Evolutionary conservation across 2,888 invertebrate genomes (phyloP).

Genomic region (Calameuta idolon): DNA sequence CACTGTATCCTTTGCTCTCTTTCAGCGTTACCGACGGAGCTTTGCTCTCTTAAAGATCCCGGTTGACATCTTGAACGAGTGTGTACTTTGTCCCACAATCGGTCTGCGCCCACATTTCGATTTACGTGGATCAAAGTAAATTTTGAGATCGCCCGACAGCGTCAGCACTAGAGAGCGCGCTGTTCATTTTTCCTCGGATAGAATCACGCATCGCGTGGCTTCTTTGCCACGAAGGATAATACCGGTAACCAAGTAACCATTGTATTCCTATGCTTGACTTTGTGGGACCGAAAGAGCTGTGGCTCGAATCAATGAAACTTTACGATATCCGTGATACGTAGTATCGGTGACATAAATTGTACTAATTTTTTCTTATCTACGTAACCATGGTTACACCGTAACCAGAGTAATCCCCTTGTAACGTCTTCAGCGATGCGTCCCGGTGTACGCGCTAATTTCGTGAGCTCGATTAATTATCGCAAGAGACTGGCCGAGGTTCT

Average conservation of each 20-base stretch:
- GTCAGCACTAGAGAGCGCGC: not conserved
- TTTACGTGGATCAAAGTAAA: not conserved
- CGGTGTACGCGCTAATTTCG: conserved; percentile 14
- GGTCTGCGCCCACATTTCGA: not conserved
- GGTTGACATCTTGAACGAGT: not conserved
- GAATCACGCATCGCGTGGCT: not conserved
- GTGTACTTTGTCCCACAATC: not conserved
- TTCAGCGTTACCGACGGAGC: no score
- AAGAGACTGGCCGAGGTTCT: conserved; percentile 22
- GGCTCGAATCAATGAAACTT: not conserved
- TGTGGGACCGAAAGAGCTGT: not conserved
- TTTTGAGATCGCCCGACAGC: not conserved
- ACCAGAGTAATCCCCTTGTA: not conserved
- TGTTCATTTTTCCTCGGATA: not conserved
- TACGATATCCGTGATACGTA: not conserved
- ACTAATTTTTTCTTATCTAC: not conserved
- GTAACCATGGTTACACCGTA: not conserved
- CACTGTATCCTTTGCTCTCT: not conserved
- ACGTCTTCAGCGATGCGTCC: not conserved
- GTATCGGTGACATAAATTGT: not conserved
- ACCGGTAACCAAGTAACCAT: not conserved
- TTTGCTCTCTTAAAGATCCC: not conserved
- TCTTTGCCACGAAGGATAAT: not conserved
- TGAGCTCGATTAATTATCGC: conserved; percentile 32
- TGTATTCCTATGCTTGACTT: not conserved